Evolutionary conservation across 37 sponge, comb jelly and placozoan genomes (phyloP).

Genomic region (Ephydatia muelleri): DNA sequence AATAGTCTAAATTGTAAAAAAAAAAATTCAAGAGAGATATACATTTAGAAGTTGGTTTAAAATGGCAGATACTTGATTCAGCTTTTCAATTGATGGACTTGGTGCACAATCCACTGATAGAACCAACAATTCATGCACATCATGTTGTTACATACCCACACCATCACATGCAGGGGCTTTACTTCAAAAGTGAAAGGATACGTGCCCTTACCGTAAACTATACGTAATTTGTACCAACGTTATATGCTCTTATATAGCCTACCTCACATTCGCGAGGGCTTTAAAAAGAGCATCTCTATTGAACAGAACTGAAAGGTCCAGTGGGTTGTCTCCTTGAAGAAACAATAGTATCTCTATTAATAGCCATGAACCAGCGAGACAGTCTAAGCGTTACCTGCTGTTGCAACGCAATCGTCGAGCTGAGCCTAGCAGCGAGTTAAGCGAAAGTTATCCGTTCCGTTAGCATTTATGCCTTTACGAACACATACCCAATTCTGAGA

Average conservation of each 20-base stretch:
- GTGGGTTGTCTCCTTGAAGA: constrained; percentile 25
- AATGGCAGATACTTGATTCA: too few species aligned
- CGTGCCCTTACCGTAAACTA: too few species aligned
- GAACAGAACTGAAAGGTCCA: constrained; percentile 48
- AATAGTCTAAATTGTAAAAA: too few species aligned
- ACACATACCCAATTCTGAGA: neutral
- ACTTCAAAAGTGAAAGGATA: too few species aligned
- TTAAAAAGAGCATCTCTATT: constrained; percentile 43
- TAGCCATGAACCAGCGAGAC: neutral
- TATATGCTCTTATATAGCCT: neutral
- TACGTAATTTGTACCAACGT: too few species aligned
- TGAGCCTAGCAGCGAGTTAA: neutral
- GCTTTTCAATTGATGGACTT: too few species aligned
- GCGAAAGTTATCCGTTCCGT: neutral
- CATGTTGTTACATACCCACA: too few species aligned
- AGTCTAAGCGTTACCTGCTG: neutral
- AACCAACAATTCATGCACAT: too few species aligned
- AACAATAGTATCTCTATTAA: neutral
- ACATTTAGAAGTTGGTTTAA: too few species aligned
- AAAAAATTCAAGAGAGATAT: too few species aligned
- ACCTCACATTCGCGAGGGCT: constrained; percentile 50
- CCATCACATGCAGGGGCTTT: too few species aligned
- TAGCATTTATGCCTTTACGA: neutral
- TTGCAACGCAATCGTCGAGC: neutral
- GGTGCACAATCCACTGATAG: too few species aligned